Base-by-base conservation (phyloP, 2,888 invertebrate species). In the Gryllus longicercus region DNA sequence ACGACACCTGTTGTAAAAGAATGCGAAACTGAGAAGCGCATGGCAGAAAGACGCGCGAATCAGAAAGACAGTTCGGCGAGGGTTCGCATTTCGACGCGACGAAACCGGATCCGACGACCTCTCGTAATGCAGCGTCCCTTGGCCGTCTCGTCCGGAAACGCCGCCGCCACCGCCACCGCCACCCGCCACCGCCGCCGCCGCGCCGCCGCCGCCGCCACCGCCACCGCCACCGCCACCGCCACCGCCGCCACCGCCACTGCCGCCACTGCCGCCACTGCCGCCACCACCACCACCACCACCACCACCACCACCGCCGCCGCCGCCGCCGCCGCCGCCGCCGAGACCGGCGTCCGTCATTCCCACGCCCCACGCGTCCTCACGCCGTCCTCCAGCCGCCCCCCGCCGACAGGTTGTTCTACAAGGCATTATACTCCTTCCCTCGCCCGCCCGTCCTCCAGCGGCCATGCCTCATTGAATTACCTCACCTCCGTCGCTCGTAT, bases 401-500 rank as follows among this genome's bases (percentile, higher is more conserved):
- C 38, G 3, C 38, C 8, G 38, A 38, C 63, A 63, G 63, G 63
- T 63, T 63, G 63, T 63, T 63, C 12, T 11, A 63, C 63, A 14
- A 63, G 63, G 63, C 63, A 63, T 63, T 18, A 11, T 63, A 63
- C 63, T 38, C 38, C 16, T n/a, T 16, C 11, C 63, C 63, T 63
- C n/a, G 11, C 63, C 16, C 2, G n/a, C n/a, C 63, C 5, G 5
- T 8, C 38, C 38, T 38, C 38, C 38, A 8, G 8, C 38, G 38
- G 38, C 38, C 38, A 38, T 63, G 63, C 63, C 63, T 63, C 63
- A 63, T 63, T 63, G 63, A 63, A 16, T 63, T 63, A 63, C 63
- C 63, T 63, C 63, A n/a, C n/a, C 63, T 63, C 63, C n/a, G 63
- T 11, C n/a, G 63, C 63, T 63, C 63, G 63, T 63, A 63, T 63